A percentile compares a stretch with the other conserved stretches of the same genome.
phyloP scores from a whole-genome alignment of 2,888 invertebrate species.

The Synanthedon formicaeformis region DNA sequence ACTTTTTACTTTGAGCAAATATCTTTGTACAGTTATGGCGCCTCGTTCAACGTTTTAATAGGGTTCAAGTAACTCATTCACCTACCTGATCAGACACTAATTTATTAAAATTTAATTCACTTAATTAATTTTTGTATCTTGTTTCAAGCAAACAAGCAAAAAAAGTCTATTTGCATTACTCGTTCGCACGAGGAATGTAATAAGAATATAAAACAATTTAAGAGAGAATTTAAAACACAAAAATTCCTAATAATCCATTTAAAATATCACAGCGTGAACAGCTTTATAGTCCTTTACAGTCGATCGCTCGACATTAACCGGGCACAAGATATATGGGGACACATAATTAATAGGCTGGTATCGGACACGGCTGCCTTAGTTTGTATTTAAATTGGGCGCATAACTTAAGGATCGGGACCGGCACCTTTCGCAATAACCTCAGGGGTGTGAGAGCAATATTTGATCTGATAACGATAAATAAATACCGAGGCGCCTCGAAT shows the following conservation, averaged over 20 bases:
- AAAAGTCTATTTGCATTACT: too few relatives aligned
- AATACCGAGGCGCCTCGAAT: constrained; percentile 38
- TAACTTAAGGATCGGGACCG: constrained; percentile 17
- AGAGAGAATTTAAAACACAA: too few relatives aligned
- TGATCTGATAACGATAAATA: constrained; percentile 44
- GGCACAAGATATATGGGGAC: neutral
- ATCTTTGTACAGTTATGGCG: too few relatives aligned
- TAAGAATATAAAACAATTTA: too few relatives aligned
- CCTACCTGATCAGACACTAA: too few relatives aligned
- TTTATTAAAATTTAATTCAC: too few relatives aligned
- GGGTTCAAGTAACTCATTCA: too few relatives aligned
- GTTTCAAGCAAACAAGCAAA: too few relatives aligned
- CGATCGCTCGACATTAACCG: neutral
- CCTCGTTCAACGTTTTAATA: too few relatives aligned
- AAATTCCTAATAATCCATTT: neutral
- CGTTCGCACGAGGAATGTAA: too few relatives aligned
- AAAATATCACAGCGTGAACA: neutral
- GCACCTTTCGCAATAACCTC: constrained; percentile 15
- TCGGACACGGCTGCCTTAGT: constrained; percentile 6
- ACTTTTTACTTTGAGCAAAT: too few relatives aligned
- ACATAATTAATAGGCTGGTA: neutral
- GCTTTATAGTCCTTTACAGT: neutral
- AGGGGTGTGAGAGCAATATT: constrained; percentile 29
- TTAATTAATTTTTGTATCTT: too few relatives aligned
- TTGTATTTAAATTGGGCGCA: constrained; percentile 15